Evolutionary conservation across 2,797 vertebrate genomes (phyloP).

Genomic region (Cuniculus paca): DNA sequence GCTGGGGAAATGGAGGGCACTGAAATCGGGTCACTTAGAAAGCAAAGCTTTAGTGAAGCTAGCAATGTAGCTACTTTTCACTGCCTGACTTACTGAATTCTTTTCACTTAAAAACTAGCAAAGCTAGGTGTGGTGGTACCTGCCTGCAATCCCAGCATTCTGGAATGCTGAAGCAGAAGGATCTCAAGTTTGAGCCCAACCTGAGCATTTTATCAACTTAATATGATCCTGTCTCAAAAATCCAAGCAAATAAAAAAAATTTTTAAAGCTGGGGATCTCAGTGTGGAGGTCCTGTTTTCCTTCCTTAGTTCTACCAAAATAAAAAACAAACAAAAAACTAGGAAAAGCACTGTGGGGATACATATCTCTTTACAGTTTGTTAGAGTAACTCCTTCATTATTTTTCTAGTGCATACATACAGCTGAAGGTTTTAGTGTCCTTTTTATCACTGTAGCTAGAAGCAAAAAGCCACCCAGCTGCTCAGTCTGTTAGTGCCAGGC

Average conservation of each 20-base stretch:
- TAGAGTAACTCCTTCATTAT: conserved; percentile 48
- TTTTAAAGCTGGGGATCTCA: neutral
- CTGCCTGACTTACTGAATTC: neutral
- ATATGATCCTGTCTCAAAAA: neutral
- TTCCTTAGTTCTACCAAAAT: neutral
- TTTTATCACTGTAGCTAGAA: conserved; percentile 43
- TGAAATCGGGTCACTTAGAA: conserved; percentile 69
- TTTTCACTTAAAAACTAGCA: neutral
- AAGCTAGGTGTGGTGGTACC: neutral
- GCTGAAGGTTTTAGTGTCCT: conserved; percentile 25
- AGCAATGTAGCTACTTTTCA: conserved; percentile 10
- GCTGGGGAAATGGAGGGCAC: neutral
- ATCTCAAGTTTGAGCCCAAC: neutral
- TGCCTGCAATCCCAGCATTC: neutral
- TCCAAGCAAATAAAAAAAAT: neutral
- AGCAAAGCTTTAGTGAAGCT: conserved; percentile 56
- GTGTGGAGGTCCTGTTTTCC: neutral
- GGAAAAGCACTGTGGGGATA: conserved; percentile 22
- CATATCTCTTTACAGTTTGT: conserved; percentile 51
- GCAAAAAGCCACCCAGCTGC: neutral
- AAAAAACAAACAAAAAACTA: neutral
- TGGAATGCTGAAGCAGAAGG: neutral
- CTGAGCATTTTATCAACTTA: neutral
- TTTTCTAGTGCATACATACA: conserved; percentile 52
- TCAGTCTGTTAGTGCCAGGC: conserved; percentile 15